Percentiles rank a stretch among this genome's conserved stretches.
Conservation (phyloP, 2,888 invertebrate species). For the Sinotaia quadrata region DNA sequence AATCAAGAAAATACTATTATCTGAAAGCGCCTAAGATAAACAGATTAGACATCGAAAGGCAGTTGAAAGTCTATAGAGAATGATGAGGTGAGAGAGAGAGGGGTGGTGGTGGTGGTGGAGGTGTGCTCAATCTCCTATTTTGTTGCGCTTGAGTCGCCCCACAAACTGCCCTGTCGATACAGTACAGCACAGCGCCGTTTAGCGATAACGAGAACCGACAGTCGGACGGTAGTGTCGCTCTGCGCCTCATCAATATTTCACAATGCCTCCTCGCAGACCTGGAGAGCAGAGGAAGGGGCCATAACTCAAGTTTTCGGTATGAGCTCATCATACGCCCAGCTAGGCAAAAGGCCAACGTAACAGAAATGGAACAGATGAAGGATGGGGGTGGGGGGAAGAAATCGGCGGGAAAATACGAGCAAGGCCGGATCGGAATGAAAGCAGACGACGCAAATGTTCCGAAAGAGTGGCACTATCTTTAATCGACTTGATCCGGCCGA, state of each 20-base stretch:
- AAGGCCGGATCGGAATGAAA: neutral
- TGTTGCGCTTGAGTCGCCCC: neutral
- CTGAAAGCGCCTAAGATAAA: too few species aligned
- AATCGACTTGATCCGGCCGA: slow-evolving; percentile 3
- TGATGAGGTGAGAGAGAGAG: neutral
- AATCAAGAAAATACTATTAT: too few species aligned
- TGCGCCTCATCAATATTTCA: slow-evolving; percentile 27
- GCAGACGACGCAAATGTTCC: neutral
- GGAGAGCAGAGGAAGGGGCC: slow-evolving; percentile 13
- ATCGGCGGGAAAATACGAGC: neutral
- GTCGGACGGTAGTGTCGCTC: slow-evolving; percentile 14
- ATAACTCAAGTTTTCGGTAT: slow-evolving; percentile 11
- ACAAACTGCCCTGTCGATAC: too few species aligned
- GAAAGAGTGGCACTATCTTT: neutral
- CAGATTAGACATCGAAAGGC: too few species aligned
- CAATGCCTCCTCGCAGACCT: slow-evolving; percentile 14
- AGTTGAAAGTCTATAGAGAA: neutral
- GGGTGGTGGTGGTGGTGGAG: neutral
- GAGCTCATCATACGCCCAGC: slow-evolving; percentile 14
- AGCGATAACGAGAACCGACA: slow-evolving; percentile 18
- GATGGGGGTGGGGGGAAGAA: neutral
- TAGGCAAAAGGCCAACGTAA: neutral
- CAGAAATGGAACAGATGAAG: neutral
- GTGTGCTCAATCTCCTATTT: neutral
- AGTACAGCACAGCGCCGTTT: slow-evolving; percentile 7